Evolutionary conservation across 2,113 vertebrate species (phyloP), one percentile per base, ranked within the genome.

Genomic region (Fulica atra): DNA sequence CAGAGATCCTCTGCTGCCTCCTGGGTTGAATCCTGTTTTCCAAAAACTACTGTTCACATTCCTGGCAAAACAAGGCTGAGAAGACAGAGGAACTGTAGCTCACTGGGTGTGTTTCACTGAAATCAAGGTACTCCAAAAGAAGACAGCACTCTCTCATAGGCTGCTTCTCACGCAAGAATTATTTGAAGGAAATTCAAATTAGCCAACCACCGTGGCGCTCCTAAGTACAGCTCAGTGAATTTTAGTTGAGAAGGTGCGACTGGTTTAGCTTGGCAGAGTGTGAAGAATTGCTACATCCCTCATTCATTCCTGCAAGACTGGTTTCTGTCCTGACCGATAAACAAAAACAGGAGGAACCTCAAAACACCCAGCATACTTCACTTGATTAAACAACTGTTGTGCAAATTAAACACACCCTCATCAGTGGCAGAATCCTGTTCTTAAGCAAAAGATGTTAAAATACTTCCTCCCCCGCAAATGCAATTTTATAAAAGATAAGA

Each of bases 321-420:
- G 95, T 97, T 97, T 92, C 86, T 88, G 48, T 36, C 81, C 88
- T 91, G 69, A 68, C 91, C 88, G 90, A 90, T 86, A 93, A 96
- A 86, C 76, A 93, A 93, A 87, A 92, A 1, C 92, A 96, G 88
- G 95, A 95, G 74, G 69, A 95, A 91, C 72, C 89, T 86, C 92
- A 92, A 72, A 92, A 35, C 81, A 61, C 60, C 61, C 92, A 74
- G 51, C 76, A 24, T 70, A 59, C 25, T 82, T 87, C 84, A 86
- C 84, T 76, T 21, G 13, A 66, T 88, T 90, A 84, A 96, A 94
- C 74, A 94, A 84, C 90, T 91, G 88, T 61, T 92, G 86, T 81
- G 93, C 92, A 93, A 96, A 95, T 92, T 64, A 69, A 95, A 94
- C 89, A 95, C 94, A 79, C 92, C 85, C 89, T 96, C 85, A 91